Evolutionary conservation across 2,113 vertebrate species (phyloP).

Genomic region (Heptranchias perlo): DNA sequence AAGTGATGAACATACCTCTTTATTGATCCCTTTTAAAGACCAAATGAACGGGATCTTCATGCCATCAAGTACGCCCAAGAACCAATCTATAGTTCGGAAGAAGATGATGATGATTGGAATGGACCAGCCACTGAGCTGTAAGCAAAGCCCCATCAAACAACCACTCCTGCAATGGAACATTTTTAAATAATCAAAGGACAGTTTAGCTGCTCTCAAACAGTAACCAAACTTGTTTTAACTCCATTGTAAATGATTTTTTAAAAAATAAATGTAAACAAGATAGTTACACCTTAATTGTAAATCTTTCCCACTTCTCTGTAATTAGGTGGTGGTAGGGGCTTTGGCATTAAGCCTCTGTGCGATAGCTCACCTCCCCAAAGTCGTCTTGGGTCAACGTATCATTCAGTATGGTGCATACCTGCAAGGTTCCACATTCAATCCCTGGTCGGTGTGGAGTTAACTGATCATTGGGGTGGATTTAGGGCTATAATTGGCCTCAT

Average conservation of each 20-base stretch:
- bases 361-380: background rate
- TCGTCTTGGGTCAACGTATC: background rate
- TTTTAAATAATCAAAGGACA: background rate
- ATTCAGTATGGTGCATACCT: background rate
- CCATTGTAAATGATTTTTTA: background rate
- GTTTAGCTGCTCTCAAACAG: background rate
- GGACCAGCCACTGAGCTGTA: conserved; percentile 89
- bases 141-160: background rate
- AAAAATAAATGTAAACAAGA: background rate
- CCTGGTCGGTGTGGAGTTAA: background rate
- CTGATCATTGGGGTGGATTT: background rate
- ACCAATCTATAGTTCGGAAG: conserved; percentile 69
- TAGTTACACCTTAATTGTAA: background rate
- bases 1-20: background rate
- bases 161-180: background rate
- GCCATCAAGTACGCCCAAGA: conserved; percentile 57
- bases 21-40: background rate
- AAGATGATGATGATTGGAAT: conserved; percentile 71
- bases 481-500: background rate
- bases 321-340: background rate
- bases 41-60: background rate
- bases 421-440: background rate
- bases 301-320: background rate
- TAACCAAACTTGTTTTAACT: background rate
- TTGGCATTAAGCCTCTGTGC: background rate